Conservation (phyloP, 2,888 invertebrate species). For the Xiphydria camelus region DNA sequence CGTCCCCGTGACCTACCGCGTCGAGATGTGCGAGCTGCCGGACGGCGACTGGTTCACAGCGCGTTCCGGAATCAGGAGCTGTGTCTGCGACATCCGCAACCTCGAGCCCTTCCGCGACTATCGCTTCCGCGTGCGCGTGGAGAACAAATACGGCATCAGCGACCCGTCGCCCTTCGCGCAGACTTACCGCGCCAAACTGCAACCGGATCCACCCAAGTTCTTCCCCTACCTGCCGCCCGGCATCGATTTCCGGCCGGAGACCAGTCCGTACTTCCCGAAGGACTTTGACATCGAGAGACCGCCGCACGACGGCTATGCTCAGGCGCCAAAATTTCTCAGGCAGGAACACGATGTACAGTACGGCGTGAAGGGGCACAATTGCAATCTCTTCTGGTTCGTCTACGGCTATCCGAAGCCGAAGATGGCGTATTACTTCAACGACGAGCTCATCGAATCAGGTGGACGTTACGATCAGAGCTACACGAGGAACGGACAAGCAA, state of each 20-base stretch:
- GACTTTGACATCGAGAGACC: conserved; percentile 90
- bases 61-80: conserved; percentile 81
- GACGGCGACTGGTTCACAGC: conserved; percentile 93
- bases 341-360: conserved; percentile 87
- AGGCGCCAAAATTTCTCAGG: conserved; percentile 84
- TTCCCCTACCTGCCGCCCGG: conserved; percentile 80
- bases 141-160: conserved; percentile 94
- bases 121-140: conserved; percentile 92
- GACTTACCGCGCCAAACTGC: conserved; percentile 76
- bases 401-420: conserved; percentile 96
- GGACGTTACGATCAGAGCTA: conserved; percentile 86
- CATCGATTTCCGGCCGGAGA: conserved; percentile 81
- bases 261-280: conserved; percentile 86
- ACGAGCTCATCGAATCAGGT: conserved; percentile 78
- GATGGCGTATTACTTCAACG: conserved; percentile 87
- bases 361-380: conserved; percentile 89
- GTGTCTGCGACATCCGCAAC: conserved; percentile 86
- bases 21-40: conserved; percentile 92
- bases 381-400: conserved; percentile 90
- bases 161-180: conserved; percentile 92
- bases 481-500: conserved; percentile 87
- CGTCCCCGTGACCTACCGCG: conserved; percentile 89
- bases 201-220: conserved; percentile 79
- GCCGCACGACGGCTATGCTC: conserved; percentile 81
- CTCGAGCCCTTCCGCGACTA: conserved; percentile 93